Conservation (phyloP, 2,888 invertebrate species). For the Amphipyra berbera region DNA sequence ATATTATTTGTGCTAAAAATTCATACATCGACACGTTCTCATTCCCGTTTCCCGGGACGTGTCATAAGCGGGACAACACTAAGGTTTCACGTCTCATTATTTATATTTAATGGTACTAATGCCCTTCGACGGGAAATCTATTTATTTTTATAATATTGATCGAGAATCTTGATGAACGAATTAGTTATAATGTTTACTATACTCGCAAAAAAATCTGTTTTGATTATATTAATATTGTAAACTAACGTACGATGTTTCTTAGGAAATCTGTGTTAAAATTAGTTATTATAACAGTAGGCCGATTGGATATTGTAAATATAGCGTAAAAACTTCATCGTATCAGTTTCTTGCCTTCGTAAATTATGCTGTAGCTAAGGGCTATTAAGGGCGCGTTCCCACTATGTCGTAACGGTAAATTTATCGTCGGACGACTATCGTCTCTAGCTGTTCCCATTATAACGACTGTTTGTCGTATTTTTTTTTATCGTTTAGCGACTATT, state of each 20-base stretch:
- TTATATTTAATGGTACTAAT: slow-evolving; percentile 37
- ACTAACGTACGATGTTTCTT: slow-evolving; percentile 11
- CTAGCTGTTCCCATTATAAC: no score
- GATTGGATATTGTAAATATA: slow-evolving; percentile 10
- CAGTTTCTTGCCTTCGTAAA: slow-evolving; percentile 6
- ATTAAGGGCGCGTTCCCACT: no score
- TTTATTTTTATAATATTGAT: slow-evolving; percentile 40
- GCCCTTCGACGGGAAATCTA: slow-evolving; percentile 34
- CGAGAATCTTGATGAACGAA: slow-evolving; percentile 35
- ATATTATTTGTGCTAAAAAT: not conserved
- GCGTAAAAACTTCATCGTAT: not conserved
- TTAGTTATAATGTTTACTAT: slow-evolving; percentile 25
- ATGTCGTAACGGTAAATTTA: no score
- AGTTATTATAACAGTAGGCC: slow-evolving; percentile 8
- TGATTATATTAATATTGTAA: slow-evolving; percentile 13
- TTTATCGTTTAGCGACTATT: no score
- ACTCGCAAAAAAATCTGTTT: slow-evolving; percentile 13
- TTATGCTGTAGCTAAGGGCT: not conserved
- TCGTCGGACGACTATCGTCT: no score
- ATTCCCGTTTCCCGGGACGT: slow-evolving; percentile 33
- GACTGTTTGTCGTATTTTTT: no score
- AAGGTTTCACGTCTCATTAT: slow-evolving; percentile 37
- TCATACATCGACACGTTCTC: slow-evolving; percentile 16
- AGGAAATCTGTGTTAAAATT: slow-evolving; percentile 11
- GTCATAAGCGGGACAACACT: slow-evolving; percentile 11